These are phyloP conservation scores for Hippocampus guttulatus DNA, from an alignment of 2,113 vertebrate genomes.

Conservation along the genomic window DNA sequence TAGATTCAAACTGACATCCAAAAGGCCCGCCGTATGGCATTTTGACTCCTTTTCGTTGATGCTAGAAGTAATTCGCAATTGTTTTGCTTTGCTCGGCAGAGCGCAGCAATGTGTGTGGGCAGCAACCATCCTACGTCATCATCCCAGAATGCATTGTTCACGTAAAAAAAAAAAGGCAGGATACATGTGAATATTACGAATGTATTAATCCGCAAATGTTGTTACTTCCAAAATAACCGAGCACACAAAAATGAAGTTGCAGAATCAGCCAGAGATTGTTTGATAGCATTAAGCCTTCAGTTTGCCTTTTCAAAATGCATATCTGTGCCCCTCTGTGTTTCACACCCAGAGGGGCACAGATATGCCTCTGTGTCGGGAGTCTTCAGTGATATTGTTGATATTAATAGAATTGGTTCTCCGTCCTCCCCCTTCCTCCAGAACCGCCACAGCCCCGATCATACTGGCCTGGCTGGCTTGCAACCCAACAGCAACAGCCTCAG, in stretches of 20 bases:
- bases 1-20: too few species aligned
- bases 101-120: too few species aligned
- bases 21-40: too few species aligned
- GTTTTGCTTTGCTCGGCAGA: too few species aligned
- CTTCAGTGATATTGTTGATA: background rate
- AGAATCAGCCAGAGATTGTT: background rate
- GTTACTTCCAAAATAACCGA: background rate
- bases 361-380: background rate
- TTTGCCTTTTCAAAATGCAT: background rate
- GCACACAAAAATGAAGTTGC: background rate
- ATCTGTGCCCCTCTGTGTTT: background rate
- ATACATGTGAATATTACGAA: too few species aligned
- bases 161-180: too few species aligned
- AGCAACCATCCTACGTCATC: too few species aligned
- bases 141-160: too few species aligned
- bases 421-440: slow-evolving; percentile 68
- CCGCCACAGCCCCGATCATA: slow-evolving; percentile 95
- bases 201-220: too few species aligned
- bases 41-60: too few species aligned
- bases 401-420: background rate
- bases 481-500: slow-evolving; percentile 94
- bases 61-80: too few species aligned
- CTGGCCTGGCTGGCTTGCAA: slow-evolving; percentile 85
- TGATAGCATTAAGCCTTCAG: background rate
- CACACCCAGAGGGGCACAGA: background rate